Percentiles rank a stretch among this genome's conserved stretches.
phyloP scores from a whole-genome alignment of 1,140 invertebrate genomes.

The Physella acuta region DNA sequence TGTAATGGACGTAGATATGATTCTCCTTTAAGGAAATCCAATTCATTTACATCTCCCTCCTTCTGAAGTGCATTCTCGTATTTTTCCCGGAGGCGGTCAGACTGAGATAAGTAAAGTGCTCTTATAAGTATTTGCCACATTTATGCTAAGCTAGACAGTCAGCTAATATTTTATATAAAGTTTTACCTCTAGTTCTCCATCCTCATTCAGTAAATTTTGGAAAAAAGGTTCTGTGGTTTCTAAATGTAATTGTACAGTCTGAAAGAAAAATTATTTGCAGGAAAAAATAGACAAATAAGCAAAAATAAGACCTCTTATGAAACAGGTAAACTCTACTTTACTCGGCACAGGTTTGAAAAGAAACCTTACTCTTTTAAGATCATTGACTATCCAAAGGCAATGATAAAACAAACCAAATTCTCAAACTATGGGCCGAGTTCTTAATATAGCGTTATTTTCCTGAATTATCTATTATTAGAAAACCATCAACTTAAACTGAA shows the following conservation, averaged over 20 bases:
- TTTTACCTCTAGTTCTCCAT: slow-evolving; percentile 43
- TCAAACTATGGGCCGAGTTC: no score
- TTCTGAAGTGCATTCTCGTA: slow-evolving; percentile 32
- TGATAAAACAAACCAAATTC: no score
- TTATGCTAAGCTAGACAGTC: not conserved
- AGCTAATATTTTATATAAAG: no score
- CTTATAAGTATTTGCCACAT: not conserved
- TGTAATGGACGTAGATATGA: slow-evolving; percentile 24
- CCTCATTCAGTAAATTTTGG: slow-evolving; percentile 32
- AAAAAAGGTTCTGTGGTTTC: slow-evolving; percentile 35
- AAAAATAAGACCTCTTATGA: not conserved
- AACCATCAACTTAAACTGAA: no score
- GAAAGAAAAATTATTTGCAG: not conserved
- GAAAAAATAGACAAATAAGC: not conserved
- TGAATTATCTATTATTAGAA: no score
- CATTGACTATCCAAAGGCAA: no score
- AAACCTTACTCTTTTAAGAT: no score
- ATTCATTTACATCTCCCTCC: slow-evolving; percentile 40
- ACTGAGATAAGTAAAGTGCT: slow-evolving; percentile 21
- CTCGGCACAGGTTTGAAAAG: no score
- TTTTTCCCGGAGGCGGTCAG: slow-evolving; percentile 28
- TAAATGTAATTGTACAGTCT: slow-evolving; percentile 32
- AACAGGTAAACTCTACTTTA: not conserved
- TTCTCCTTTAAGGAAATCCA: slow-evolving; percentile 34
- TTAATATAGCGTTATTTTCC: no score